These are phyloP conservation scores for Hafferia zeledoni DNA, from an alignment of 2,797 vertebrate genomes.

Conservation along the genomic window DNA sequence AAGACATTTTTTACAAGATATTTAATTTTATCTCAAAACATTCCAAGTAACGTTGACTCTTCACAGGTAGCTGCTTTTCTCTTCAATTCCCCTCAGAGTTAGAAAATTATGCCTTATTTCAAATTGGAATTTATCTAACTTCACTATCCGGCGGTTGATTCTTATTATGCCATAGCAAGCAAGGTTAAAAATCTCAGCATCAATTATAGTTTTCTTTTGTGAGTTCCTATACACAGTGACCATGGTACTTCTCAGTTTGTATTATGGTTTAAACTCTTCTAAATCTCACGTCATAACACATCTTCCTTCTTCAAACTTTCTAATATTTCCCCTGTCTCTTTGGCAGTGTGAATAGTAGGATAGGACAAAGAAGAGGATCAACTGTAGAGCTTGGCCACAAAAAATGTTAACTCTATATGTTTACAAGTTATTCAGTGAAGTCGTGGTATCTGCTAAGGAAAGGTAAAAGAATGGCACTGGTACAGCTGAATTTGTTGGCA, in stretches of 20 bases:
- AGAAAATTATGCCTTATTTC: not conserved
- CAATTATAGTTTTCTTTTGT: not conserved
- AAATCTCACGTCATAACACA: not conserved
- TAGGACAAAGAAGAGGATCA: not conserved
- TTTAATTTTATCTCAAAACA: not conserved
- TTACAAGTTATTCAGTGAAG: not conserved
- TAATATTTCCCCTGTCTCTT: not conserved
- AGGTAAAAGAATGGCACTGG: not conserved
- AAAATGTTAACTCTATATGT: not conserved
- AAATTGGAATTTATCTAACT: not conserved
- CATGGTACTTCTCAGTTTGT: not conserved
- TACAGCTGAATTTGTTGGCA: not conserved
- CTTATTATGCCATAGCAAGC: not conserved
- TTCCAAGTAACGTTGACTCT: not conserved
- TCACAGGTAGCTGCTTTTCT: not conserved
- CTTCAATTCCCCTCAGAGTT: not conserved
- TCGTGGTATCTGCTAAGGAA: not conserved
- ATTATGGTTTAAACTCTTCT: not conserved
- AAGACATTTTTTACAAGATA: not conserved
- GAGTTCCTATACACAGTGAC: not conserved
- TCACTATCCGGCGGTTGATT: not conserved
- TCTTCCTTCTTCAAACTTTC: not conserved
- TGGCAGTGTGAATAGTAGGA: not conserved
- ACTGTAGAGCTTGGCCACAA: accelerated
- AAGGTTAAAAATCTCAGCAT: not conserved